Evolutionary conservation across 2,113 vertebrate genomes (phyloP).

Genomic region (Rallus limicola): DNA sequence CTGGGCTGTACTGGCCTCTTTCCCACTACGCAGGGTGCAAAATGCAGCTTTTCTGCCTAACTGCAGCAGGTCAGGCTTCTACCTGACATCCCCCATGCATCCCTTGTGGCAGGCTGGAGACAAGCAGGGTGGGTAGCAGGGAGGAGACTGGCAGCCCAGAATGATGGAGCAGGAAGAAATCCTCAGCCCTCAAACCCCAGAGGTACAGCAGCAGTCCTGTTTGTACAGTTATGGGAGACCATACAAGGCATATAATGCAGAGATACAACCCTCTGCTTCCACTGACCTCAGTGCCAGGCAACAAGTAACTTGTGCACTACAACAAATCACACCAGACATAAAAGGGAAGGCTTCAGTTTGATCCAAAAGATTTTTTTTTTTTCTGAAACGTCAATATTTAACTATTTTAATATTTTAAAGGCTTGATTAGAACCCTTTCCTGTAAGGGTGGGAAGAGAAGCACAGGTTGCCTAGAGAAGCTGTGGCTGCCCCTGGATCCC

Average conservation of each 20-base stretch:
- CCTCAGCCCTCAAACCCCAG: rapidly evolving
- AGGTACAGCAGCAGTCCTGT: rapidly evolving
- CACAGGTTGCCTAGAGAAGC: too few species aligned
- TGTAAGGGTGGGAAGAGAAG: too few species aligned
- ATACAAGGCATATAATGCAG: rapidly evolving
- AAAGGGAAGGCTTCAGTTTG: not conserved
- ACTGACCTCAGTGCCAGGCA: not conserved
- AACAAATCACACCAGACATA: not conserved
- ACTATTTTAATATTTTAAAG: not conserved
- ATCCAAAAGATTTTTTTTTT: not conserved
- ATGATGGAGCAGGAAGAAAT: not conserved
- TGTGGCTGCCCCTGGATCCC: too few species aligned
- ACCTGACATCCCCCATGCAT: rapidly evolving
- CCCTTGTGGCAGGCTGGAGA: rapidly evolving
- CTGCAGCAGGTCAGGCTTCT: not conserved
- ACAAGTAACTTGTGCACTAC: not conserved
- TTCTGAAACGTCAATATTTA: not conserved
- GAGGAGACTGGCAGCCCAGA: not conserved
- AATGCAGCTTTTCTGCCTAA: not conserved
- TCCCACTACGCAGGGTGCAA: not conserved
- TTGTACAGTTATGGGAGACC: not conserved
- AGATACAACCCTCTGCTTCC: not conserved
- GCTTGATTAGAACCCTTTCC: not conserved
- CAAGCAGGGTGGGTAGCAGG: not conserved
- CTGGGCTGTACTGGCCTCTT: not conserved